These are phyloP conservation scores for Hemicentrotus pulcherrimus DNA, from an alignment of 35 echinoderm and acorn worm species.

Conservation along the genomic window DNA sequence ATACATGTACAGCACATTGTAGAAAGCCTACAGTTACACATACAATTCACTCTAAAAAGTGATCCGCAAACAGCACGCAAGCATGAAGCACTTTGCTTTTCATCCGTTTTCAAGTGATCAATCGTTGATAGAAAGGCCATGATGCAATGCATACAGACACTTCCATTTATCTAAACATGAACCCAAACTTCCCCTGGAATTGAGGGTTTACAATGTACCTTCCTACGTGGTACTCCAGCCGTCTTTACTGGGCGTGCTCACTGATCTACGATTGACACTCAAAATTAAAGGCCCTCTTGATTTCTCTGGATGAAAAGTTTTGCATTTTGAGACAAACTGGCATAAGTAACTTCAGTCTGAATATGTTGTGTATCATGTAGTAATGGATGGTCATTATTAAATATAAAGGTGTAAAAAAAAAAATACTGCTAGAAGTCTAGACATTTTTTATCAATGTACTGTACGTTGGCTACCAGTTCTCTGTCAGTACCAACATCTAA, in stretches of 20 bases:
- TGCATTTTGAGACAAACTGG: too few relatives aligned
- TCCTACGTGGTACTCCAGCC: not conserved
- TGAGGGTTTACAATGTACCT: not conserved
- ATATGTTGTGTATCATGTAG: too few relatives aligned
- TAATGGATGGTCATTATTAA: too few relatives aligned
- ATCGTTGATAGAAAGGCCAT: not conserved
- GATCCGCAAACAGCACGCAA: not conserved
- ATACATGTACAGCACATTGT: not conserved
- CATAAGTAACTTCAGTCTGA: too few relatives aligned
- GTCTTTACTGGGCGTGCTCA: not conserved
- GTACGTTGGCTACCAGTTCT: too few relatives aligned
- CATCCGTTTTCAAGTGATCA: not conserved
- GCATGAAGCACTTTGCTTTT: not conserved
- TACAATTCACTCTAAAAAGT: not conserved
- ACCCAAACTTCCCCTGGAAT: not conserved
- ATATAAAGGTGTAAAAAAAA: too few relatives aligned
- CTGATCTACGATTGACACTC: not conserved
- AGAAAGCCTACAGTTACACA: not conserved
- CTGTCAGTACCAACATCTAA: too few relatives aligned
- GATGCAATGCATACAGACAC: not conserved
- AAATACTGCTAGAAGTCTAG: too few relatives aligned
- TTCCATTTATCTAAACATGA: slow-evolving; percentile 19
- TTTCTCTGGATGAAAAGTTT: not conserved
- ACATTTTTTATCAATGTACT: not conserved
- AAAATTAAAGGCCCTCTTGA: not conserved